Base-by-base conservation (phyloP, 30 jellyfish, hydroid and myxozoan genomes). In the Turritopsis rubra region DNA sequence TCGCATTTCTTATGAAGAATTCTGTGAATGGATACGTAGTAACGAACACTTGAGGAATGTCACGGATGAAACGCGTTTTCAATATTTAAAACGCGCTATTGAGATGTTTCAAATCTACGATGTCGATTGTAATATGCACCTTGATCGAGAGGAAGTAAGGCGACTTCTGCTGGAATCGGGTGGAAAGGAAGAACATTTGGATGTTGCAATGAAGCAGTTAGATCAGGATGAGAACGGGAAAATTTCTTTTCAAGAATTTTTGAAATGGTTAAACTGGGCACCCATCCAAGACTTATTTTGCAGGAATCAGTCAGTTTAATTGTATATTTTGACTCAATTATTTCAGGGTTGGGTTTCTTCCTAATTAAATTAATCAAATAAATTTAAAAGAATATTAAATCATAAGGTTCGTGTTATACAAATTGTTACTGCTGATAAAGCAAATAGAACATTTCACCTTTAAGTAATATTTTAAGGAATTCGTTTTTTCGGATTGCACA, bases 181-280 rank as follows among this genome's bases (percentile, higher is more conserved):
- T 1, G 85, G 85, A 66, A 82, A 29, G 18, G 72, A 22, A 7
- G 87, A 80, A 3, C 9, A 80, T 26, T 16, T 80, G 19, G 87
- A 80, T 23, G 28, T 31, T 17, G 82, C 87, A 27, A 24, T 80
- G 60, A 27, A 80, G 20, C 82, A 80, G 28, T 80, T 80, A 29
- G 87, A 80, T 65, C 52, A 41, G 18, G 87, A 80, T 60, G 60
- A 70, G 16, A 80, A 80, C 27, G 83, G 81, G 31, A 25, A 21
- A 18, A 26, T 80, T 7, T 80, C 87, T 1, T 80, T 80, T 41
- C 52, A 52, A 52, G 87, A 80, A 26, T 80, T 80, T 52, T 52
- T 80, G 87, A 54, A 60, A 18, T 80, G 87, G 87, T 80, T 80
- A 53, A 80, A 80, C 29, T 80, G 87, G 87, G 53, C 81, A 24